phyloP scores from a whole-genome alignment of 2,113 vertebrate species.

The Nibea albiflora region DNA sequence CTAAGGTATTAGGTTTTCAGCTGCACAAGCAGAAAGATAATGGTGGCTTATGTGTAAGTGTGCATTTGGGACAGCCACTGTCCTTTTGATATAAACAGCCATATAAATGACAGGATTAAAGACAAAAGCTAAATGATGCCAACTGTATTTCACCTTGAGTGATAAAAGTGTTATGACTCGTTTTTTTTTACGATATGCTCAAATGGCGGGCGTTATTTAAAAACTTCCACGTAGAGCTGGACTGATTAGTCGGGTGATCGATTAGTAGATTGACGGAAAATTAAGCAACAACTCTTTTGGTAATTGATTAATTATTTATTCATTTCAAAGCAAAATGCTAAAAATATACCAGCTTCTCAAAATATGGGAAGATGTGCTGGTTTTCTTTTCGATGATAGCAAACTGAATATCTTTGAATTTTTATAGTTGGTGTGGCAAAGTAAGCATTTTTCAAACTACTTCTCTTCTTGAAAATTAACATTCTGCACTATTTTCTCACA shows the following conservation, averaged over 20 bases:
- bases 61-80: constrained; percentile 92
- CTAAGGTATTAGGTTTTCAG: constrained; percentile 95
- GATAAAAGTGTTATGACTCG: neutral
- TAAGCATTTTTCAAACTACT: too few relatives aligned
- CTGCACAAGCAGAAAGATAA: constrained; percentile 99
- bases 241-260: neutral
- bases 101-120: constrained; percentile 80
- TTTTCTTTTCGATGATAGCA: neutral
- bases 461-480: too few relatives aligned
- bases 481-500: too few relatives aligned
- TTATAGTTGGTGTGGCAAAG: neutral
- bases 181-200: constrained; percentile 6
- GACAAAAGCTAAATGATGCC: constrained; percentile 65
- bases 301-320: neutral
- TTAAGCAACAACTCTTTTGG: neutral
- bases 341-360: neutral
- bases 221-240: neutral
- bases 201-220: neutral
- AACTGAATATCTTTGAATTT: neutral
- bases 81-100: constrained; percentile 84
- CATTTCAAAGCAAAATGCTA: neutral
- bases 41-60: constrained; percentile 96
- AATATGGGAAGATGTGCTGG: neutral
- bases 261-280: constrained; percentile 8
- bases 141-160: constrained; percentile 61